Conservation (phyloP, 2,797 vertebrate genomes). For the Halcyon badia region DNA sequence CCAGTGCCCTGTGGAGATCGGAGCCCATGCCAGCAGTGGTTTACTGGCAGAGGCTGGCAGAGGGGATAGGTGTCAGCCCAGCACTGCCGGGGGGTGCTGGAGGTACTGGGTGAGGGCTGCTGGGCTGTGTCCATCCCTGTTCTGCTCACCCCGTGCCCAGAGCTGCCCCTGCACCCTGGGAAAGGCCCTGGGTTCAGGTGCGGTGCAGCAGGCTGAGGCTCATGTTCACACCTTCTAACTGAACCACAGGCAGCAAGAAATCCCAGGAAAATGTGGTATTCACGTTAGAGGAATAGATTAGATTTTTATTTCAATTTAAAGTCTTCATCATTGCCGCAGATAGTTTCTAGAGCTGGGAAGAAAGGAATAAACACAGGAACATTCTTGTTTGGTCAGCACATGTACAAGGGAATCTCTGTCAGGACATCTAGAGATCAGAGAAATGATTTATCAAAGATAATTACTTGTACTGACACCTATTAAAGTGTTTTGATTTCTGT, state of each 20-base stretch:
- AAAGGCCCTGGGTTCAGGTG: rapidly evolving
- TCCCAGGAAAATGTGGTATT: background rate
- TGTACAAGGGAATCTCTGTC: background rate
- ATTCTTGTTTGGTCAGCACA: background rate
- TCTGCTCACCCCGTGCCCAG: background rate
- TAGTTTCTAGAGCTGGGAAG: background rate
- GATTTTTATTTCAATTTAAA: background rate
- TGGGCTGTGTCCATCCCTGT: background rate
- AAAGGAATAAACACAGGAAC: background rate
- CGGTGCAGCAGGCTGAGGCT: too few relatives aligned
- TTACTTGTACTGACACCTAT: slow-evolving; percentile 57
- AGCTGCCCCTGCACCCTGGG: rapidly evolving
- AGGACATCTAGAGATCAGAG: background rate
- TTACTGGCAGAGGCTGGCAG: background rate
- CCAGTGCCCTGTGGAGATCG: rapidly evolving
- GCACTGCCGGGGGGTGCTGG: rapidly evolving
- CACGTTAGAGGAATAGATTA: rapidly evolving
- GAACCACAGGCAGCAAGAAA: background rate
- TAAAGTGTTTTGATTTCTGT: slow-evolving; percentile 66
- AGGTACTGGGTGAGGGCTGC: rapidly evolving
- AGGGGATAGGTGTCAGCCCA: rapidly evolving
- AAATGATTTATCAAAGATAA: slow-evolving; percentile 29
- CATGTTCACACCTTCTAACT: rapidly evolving
- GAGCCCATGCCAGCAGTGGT: background rate
- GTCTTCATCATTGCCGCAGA: background rate